Conservation (phyloP, 2,888 invertebrate genomes). For the Protophormia terraenovae region DNA sequence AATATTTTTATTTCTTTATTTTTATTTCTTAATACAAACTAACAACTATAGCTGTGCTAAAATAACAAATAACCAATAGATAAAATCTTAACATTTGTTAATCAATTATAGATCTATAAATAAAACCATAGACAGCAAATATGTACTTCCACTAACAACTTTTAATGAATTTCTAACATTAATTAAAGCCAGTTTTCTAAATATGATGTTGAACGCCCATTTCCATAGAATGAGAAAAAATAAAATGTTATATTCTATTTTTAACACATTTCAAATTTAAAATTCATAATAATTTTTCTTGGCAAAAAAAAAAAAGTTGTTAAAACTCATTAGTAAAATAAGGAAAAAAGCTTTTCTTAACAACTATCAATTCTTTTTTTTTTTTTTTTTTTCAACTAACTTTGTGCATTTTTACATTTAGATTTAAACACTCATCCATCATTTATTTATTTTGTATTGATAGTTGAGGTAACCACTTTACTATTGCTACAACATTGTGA, state of each 20-base stretch:
- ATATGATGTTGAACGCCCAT: constrained; percentile 5
- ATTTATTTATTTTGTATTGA: constrained; percentile 44
- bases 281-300: constrained; percentile 14
- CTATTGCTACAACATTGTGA: background rate
- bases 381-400: background rate
- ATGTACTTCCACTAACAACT: constrained; percentile 18
- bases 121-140: constrained; percentile 3
- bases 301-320: background rate
- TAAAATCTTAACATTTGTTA: constrained; percentile 57
- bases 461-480: background rate
- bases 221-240: too few relatives aligned
- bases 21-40: too few relatives aligned
- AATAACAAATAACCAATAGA: constrained; percentile 34
- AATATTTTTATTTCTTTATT: background rate
- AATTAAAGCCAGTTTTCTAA: constrained; percentile 45
- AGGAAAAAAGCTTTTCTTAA: constrained; percentile 10
- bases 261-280: background rate
- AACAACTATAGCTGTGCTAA: background rate
- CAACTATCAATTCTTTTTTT: constrained; percentile 1
- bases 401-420: constrained; percentile 19
- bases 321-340: constrained; percentile 56
- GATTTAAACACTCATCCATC: constrained; percentile 53
- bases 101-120: constrained; percentile 58
- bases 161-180: constrained; percentile 50
- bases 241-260: too few relatives aligned